Evolutionary conservation across 2,888 invertebrate genomes (phyloP).

Genomic region (Oasisia sp.): DNA sequence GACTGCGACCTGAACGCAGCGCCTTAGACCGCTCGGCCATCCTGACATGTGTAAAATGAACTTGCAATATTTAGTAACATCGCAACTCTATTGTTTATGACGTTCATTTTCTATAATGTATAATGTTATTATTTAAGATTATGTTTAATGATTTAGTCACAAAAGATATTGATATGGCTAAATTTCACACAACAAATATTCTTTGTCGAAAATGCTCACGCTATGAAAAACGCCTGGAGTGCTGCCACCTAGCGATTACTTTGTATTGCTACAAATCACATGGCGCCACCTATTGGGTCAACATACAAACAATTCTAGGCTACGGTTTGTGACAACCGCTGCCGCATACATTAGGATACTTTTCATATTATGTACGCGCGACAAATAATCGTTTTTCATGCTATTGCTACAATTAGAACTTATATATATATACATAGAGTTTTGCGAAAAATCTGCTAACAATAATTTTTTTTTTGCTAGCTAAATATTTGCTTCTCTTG

Average conservation of each 20-base stretch:
- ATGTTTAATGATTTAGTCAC: neutral
- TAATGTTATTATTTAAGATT: neutral
- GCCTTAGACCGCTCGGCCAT: slow-evolving; percentile 17
- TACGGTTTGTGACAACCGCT: neutral
- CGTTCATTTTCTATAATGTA: neutral
- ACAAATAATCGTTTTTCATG: neutral
- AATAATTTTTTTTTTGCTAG: neutral
- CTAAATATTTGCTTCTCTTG: neutral
- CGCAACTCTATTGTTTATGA: neutral
- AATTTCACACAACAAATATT: neutral
- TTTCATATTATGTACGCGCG: too few species aligned
- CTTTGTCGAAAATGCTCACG: neutral
- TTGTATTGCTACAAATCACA: neutral
- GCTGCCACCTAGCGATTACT: neutral
- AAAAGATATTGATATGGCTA: neutral
- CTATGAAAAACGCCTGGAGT: neutral
- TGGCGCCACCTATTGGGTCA: neutral
- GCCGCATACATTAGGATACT: neutral
- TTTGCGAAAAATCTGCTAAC: neutral
- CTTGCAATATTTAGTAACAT: neutral
- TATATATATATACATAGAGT: neutral
- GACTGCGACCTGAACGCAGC: slow-evolving; percentile 17
- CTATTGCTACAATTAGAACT: neutral
- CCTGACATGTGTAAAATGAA: neutral
- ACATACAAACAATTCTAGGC: neutral